Evolutionary conservation across 1,140 invertebrate genomes (phyloP), one percentile per base, ranked within the genome.

Genomic region (Rhysida immarginata): DNA sequence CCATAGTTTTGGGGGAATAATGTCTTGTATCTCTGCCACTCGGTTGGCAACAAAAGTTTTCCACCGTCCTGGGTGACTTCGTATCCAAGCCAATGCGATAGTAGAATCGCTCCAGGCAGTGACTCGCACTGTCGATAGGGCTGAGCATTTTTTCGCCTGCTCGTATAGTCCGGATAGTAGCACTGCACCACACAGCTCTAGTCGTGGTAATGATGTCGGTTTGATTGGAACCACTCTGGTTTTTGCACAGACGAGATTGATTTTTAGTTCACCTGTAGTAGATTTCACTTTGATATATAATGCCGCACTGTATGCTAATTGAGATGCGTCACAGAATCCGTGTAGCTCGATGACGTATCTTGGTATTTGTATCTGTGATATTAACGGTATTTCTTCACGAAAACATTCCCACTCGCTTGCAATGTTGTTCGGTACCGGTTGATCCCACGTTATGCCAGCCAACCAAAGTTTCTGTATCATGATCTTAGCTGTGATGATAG

Each of bases 401-500:
- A 63, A 66, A 0, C 41, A 11, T 2, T 8, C 23, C 68, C 63
- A 71, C 24, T 53, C 26, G 0, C 56, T 46, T 18, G 61, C 5
- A 1, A 64, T 26, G 5, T 26, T 16, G 0, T 18, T 11, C 0
- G 65, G 63, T 41, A 71, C 21, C 2, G 52, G 11, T 23, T 69
- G 63, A 56, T 72, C 68, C 68, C 68, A 72, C 44, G 51, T 55
- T 23, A 65, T 23, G 1, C 65, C 59, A 23, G 57, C 14, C 35
- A 24, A 21, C 66, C 68, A 71, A 23, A 70, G 29, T 25, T 56
- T 42, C 54, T 73, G 69, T 51, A 75, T 62, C 2, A 74, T 54
- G 5, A 69, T 43, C 61, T 75, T 75, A 1, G 66, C 58, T 20
- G 43, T 48, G 1, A 68, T 35, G 11, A 24, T 24, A 1, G 41